These are phyloP conservation scores for Oxycera nigricornis DNA, from an alignment of 2,888 invertebrate genomes.

Conservation along the genomic window DNA sequence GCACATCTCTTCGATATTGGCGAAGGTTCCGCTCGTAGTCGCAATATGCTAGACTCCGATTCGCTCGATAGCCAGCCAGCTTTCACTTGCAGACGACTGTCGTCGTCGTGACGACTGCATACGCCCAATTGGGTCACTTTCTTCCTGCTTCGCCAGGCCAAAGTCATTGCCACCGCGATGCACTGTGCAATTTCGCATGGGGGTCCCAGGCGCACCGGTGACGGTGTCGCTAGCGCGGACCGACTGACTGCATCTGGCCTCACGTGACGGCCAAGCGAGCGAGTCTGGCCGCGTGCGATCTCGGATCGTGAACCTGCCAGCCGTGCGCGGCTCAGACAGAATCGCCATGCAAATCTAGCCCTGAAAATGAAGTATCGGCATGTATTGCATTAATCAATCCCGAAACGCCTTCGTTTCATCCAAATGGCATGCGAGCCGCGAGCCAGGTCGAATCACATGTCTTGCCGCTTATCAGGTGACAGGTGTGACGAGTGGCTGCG, in stretches of 20 bases:
- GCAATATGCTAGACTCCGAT: background rate
- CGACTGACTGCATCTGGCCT: background rate
- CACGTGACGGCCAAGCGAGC: constrained; percentile 4
- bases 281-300: background rate
- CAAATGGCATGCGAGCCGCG: background rate
- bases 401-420: background rate
- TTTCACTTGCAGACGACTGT: constrained; percentile 28
- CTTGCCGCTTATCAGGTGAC: constrained; percentile 26
- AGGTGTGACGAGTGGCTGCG: background rate
- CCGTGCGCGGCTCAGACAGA: background rate
- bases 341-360: background rate
- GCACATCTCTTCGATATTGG: background rate
- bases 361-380: background rate
- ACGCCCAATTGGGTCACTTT: constrained; percentile 40
- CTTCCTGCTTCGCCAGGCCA: constrained; percentile 4
- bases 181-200: background rate
- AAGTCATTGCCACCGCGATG: constrained; percentile 28
- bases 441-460: background rate
- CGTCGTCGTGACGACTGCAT: constrained; percentile 9
- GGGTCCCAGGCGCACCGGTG: constrained; percentile 6
- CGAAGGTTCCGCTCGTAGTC: background rate
- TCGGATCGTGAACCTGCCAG: background rate
- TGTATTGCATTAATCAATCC: too few relatives aligned
- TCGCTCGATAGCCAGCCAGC: background rate
- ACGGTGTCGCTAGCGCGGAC: background rate